Conservation (phyloP, 35 echinoderm and acorn worm species). For the Ophioderma brevispina region DNA sequence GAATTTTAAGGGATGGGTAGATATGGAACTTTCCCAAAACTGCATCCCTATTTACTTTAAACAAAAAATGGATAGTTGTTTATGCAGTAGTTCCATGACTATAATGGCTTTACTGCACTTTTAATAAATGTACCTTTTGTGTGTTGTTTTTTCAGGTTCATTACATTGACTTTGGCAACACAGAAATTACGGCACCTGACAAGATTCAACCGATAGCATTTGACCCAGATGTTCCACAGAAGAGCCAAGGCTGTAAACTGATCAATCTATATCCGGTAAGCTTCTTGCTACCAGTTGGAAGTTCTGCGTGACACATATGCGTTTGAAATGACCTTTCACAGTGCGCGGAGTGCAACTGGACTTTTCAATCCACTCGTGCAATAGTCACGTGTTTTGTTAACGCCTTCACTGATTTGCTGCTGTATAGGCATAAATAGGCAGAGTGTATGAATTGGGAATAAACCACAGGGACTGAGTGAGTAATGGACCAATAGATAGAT, state of each 20-base stretch:
- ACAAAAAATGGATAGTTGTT: neutral
- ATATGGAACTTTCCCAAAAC: too few species aligned
- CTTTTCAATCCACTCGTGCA: too few species aligned
- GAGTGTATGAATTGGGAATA: too few species aligned
- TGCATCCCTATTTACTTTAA: neutral
- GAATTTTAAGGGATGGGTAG: too few species aligned
- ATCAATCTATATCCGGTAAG: conserved; percentile 68
- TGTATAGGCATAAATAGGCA: too few species aligned
- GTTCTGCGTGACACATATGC: neutral
- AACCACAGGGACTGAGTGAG: too few species aligned
- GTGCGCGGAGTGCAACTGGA: too few species aligned
- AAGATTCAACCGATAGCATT: conserved; percentile 61
- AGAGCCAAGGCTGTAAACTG: conserved; percentile 61
- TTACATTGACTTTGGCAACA: conserved; percentile 91
- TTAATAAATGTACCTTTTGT: neutral
- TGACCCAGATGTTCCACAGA: conserved; percentile 60
- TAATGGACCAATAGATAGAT: too few species aligned
- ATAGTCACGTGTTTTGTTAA: too few species aligned
- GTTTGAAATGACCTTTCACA: neutral
- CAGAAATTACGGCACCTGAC: conserved; percentile 40
- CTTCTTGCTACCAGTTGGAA: neutral
- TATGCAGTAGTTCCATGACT: neutral
- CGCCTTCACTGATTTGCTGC: too few species aligned
- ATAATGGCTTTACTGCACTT: neutral
- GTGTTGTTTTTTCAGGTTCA: conserved; percentile 39